A percentile compares a stretch with the other conserved stretches of the same genome.
These are phyloP conservation scores for Pteruthius melanotis DNA, from an alignment of 2,113 vertebrate species.

Conservation along the genomic window DNA sequence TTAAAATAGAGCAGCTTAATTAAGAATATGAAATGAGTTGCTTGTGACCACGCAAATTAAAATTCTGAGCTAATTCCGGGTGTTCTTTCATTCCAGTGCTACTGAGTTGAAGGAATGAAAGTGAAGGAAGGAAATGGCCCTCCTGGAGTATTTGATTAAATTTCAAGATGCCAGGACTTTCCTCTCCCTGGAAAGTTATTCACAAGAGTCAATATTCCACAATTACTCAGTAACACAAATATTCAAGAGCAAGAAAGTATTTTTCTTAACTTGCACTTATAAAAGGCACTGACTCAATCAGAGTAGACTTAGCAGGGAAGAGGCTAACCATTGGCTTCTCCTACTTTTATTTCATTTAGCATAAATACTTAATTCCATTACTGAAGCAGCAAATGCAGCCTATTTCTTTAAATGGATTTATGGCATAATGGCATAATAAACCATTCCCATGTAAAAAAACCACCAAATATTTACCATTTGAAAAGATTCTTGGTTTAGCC, in stretches of 20 bases:
- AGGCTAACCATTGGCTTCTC: background rate
- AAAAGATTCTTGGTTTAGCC: constrained; percentile 9
- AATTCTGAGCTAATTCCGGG: background rate
- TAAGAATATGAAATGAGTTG: background rate
- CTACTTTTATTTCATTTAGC: background rate
- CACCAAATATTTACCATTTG: background rate
- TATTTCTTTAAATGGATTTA: background rate
- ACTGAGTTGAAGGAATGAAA: background rate
- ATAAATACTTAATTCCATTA: background rate
- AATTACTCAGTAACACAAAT: background rate
- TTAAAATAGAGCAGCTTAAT: constrained; percentile 20
- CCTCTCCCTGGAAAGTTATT: background rate
- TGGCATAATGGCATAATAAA: background rate
- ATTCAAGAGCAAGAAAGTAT: constrained; percentile 1
- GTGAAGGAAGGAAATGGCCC: background rate
- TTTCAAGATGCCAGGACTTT: background rate
- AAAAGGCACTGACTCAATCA: constrained; percentile 55
- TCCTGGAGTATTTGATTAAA: background rate
- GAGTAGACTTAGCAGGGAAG: background rate
- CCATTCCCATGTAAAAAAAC: background rate
- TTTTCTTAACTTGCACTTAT: constrained; percentile 23
- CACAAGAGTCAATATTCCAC: background rate
- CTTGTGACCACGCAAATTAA: background rate
- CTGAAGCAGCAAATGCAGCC: background rate
- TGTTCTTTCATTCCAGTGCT: background rate